Conservation (phyloP, 2,113 vertebrate genomes). For the Thunnus maccoyii region DNA sequence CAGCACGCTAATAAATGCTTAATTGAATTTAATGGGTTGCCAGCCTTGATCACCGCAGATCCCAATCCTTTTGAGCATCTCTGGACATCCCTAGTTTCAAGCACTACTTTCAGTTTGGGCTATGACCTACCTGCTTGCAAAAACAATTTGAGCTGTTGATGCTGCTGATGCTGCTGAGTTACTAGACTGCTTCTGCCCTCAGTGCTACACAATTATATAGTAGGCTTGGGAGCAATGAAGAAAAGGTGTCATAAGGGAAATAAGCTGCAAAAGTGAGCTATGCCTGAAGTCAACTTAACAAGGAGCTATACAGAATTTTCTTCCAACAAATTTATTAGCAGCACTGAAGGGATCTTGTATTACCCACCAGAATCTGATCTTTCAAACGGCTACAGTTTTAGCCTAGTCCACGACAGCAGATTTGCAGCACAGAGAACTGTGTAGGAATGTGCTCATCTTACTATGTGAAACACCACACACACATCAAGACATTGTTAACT, state of each 20-base stretch:
- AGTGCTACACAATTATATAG: slow-evolving; percentile 49
- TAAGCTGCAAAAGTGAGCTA: slow-evolving; percentile 58
- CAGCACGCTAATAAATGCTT: too few relatives aligned
- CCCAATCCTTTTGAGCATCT: neutral
- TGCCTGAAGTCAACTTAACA: slow-evolving; percentile 47
- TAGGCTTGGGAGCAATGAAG: slow-evolving; percentile 51
- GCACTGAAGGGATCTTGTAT: slow-evolving; percentile 25
- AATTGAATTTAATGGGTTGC: slow-evolving; percentile 11
- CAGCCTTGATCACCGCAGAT: slow-evolving; percentile 1
- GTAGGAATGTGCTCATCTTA: too few relatives aligned
- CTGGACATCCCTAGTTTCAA: slow-evolving; percentile 3
- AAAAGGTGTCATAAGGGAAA: slow-evolving; percentile 61
- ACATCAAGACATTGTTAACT: neutral
- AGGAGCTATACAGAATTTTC: slow-evolving; percentile 31
- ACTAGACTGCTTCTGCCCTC: slow-evolving; percentile 30
- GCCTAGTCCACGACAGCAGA: neutral
- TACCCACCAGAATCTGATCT: slow-evolving; percentile 18
- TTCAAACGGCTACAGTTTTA: neutral
- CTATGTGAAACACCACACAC: neutral
- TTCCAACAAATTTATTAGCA: slow-evolving; percentile 28
- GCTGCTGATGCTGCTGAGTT: slow-evolving; percentile 41
- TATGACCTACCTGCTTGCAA: slow-evolving; percentile 33
- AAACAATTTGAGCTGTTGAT: slow-evolving; percentile 39
- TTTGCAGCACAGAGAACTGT: neutral
- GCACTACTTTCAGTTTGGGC: slow-evolving; percentile 1